Evolutionary conservation across 2,888 invertebrate species (phyloP).

Genomic region (Lithophane ornitopus): DNA sequence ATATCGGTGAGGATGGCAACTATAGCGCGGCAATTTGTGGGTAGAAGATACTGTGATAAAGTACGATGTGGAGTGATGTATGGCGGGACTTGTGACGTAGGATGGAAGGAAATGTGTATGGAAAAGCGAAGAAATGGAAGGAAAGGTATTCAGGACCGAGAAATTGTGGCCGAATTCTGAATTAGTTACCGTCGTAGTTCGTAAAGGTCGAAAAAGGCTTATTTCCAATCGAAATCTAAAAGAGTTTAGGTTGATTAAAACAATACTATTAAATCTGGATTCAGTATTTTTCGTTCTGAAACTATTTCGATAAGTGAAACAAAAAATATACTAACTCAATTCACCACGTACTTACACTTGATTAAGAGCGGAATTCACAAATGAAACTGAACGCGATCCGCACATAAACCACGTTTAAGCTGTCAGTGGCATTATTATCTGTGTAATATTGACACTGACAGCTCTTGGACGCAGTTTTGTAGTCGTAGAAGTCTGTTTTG

Average conservation of each 20-base stretch:
- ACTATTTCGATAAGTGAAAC: neutral
- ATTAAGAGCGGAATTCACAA: neutral
- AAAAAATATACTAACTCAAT: neutral
- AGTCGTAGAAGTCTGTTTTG: no score
- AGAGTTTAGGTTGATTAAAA: neutral
- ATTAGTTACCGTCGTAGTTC: neutral
- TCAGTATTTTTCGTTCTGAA: neutral
- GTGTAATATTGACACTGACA: no score
- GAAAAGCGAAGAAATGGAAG: neutral
- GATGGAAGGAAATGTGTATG: neutral
- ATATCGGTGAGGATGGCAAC: constrained; percentile 83
- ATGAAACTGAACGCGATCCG: neutral
- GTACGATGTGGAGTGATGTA: constrained; percentile 47
- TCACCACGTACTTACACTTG: neutral
- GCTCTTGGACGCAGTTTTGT: no score
- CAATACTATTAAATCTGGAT: neutral
- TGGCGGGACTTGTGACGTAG: neutral
- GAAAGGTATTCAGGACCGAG: constrained; percentile 3
- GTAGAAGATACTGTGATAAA: constrained; percentile 86
- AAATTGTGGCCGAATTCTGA: neutral
- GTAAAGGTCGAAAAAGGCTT: no score
- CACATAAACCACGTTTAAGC: no score
- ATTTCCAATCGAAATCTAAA: neutral
- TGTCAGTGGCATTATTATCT: no score
- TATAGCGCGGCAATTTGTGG: constrained; percentile 89